A percentile compares a stretch with the other conserved stretches of the same genome.
These are phyloP conservation scores for Apodemus agrarius DNA, from an alignment of 2,797 vertebrate genomes.

Conservation along the genomic window DNA sequence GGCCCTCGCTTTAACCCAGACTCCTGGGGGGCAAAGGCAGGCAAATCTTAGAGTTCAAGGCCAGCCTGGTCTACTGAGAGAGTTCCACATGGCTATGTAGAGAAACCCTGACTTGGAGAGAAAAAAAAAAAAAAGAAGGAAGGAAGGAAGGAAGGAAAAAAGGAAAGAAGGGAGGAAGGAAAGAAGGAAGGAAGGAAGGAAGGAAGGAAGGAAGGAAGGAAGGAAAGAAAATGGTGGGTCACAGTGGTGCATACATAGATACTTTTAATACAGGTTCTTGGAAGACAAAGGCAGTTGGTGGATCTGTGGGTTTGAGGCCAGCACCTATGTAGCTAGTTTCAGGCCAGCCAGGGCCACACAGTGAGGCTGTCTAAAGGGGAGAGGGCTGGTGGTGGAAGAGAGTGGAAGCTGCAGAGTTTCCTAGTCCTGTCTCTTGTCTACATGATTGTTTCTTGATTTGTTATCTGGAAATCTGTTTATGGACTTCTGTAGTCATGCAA, in stretches of 20 bases:
- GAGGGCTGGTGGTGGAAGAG: neutral
- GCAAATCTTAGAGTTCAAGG: neutral
- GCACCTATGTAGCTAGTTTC: neutral
- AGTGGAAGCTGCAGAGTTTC: neutral
- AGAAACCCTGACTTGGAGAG: neutral
- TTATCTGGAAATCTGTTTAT: slow-evolving; percentile 22
- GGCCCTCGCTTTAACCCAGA: too few relatives aligned
- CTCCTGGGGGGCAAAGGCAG: neutral
- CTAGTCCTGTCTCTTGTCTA: neutral
- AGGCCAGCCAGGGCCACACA: neutral
- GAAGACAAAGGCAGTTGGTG: neutral
- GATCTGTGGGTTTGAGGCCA: neutral
- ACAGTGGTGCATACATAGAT: neutral
- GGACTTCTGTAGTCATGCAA: neutral
- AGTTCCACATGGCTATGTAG: neutral
- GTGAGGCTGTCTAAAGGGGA: neutral
- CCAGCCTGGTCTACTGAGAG: neutral
- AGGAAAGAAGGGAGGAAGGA: too few relatives aligned
- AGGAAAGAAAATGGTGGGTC: neutral
- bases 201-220: neutral
- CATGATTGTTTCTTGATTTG: neutral
- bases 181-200: neutral
- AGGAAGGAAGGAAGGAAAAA: too few relatives aligned
- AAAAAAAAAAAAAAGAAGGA: neutral
- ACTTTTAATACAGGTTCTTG: neutral